These are phyloP conservation scores for Liolophura sinensis DNA, from an alignment of 1,140 invertebrate species.

Conservation along the genomic window DNA sequence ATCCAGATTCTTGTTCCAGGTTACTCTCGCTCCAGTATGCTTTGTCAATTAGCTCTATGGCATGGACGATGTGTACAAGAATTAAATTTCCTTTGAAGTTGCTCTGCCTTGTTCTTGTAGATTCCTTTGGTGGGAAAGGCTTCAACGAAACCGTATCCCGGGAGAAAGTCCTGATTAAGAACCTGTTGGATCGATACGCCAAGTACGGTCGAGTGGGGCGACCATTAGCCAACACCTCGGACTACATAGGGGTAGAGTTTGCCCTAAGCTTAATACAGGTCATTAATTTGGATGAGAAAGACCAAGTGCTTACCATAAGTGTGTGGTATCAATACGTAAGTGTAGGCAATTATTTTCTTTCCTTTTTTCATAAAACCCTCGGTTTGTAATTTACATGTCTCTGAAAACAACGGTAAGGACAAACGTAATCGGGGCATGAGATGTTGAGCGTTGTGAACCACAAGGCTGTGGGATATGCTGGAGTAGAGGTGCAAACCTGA, in stretches of 20 bases:
- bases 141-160: too few species aligned
- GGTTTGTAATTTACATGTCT: too few species aligned
- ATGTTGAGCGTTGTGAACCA: conserved; percentile 14
- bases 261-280: conserved; percentile 50
- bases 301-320: conserved; percentile 48
- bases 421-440: conserved; percentile 4
- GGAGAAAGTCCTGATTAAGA: conserved; percentile 52
- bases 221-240: conserved; percentile 46
- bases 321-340: conserved; percentile 53
- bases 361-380: too few species aligned
- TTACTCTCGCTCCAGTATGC: too few species aligned
- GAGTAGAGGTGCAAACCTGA: background rate
- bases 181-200: conserved; percentile 44
- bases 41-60: too few species aligned
- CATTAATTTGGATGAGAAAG: conserved; percentile 49
- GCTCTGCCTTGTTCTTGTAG: too few species aligned
- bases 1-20: too few species aligned
- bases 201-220: conserved; percentile 40
- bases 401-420: background rate
- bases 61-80: too few species aligned
- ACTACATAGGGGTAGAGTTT: conserved; percentile 41
- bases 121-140: too few species aligned
- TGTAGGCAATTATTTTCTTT: background rate
- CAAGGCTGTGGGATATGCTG: background rate
- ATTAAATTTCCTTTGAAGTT: too few species aligned